Evolutionary conservation across 2,797 vertebrate species (phyloP).

Genomic region (Coracias cyanogaster): DNA sequence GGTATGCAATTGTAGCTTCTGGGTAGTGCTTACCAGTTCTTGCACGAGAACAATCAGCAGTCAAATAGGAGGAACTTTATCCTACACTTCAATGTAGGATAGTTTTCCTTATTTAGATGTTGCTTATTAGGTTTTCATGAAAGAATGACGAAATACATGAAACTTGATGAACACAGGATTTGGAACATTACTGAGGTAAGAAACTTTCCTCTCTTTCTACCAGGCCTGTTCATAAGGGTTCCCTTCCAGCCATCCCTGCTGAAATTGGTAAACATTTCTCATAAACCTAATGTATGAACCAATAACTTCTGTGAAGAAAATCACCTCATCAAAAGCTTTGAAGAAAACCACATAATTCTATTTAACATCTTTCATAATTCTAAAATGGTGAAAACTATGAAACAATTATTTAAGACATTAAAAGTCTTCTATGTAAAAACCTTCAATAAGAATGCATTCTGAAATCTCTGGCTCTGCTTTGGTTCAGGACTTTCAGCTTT

Average conservation of each 20-base stretch:
- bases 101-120: neutral
- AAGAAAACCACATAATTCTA: neutral
- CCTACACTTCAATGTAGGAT: neutral
- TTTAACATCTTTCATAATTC: neutral
- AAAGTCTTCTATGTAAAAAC: neutral
- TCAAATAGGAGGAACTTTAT: neutral
- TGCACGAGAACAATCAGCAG: neutral
- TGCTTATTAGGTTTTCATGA: neutral
- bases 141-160: neutral
- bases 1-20: neutral
- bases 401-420: neutral
- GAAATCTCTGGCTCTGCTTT: neutral
- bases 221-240: neutral
- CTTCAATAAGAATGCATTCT: neutral
- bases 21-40: neutral
- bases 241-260: rapidly evolving
- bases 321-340: neutral
- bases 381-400: neutral
- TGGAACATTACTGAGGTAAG: neutral
- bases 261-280: rapidly evolving
- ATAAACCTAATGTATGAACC: neutral
- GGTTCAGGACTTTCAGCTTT: neutral
- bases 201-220: neutral
- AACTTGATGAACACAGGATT: neutral
- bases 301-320: neutral